Evolutionary conservation across 2,888 invertebrate species (phyloP), one percentile per base, ranked within the genome.

Genomic region (Trichacis sp.): DNA sequence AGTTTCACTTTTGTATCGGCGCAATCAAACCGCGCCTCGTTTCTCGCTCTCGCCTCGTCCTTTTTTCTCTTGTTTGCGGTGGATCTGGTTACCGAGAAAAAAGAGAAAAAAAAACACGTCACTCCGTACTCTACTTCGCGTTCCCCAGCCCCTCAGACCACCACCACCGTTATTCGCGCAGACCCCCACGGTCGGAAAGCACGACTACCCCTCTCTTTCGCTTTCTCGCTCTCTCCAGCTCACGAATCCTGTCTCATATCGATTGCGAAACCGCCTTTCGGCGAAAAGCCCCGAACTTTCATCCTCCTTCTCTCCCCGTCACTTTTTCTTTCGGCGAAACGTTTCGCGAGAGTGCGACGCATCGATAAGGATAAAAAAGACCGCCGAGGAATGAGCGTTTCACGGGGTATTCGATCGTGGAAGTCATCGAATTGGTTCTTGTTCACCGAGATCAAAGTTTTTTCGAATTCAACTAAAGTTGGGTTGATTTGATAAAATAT

Each of bases 21-120:
- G 9, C 45, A 54, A 30, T 54, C 50, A 43, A 36, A 40, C 19
- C 46, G 40, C 42, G 18, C 30, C 43, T 20, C 30, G 11, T 18
- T 48, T 45, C 33, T 24, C 18, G 19, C 42, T 15, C 50, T 12
- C n/a, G 11, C n/a, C 14, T 40, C 3, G 11, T 33, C 57, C 15
- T 46, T 49, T 50, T 20, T 46, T 45, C 33, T 47, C 51, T 48
- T 56, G 48, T 40, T 54, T 46, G 59, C 63, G 56, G 58, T 53
- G 60, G 69, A 66, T 61, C 63, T 64, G 68, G 47, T 64, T 45
- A 59, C 55, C 40, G 47, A 30, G 24, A 8, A 8, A 24, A 8
- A n/a, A n/a, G 3, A 8, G 24, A 24, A 18, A 57, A 71, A 74
- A 73, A 74, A 74, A 74, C 74, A 67, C 51, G 52, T 45, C 30